Evolutionary conservation across 2,888 invertebrate genomes (phyloP).

Genomic region (Caradrina kadenii): DNA sequence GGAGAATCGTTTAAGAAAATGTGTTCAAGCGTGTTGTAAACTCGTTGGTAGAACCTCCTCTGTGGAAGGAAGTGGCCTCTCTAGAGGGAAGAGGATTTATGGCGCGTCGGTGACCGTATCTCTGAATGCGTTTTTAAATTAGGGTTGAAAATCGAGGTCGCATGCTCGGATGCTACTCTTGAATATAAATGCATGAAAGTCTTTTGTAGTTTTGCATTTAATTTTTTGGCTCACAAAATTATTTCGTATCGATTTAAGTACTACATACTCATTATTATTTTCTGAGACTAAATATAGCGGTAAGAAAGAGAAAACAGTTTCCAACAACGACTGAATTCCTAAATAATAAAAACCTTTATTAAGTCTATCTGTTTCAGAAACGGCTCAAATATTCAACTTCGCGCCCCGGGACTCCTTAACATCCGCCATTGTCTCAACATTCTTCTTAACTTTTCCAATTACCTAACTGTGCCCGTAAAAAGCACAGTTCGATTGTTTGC

Average conservation of each 20-base stretch:
- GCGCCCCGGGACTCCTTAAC: constrained; percentile 31
- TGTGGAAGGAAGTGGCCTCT: constrained; percentile 15
- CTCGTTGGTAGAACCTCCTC: constrained; percentile 11
- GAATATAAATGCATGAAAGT: not conserved
- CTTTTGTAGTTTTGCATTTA: not conserved
- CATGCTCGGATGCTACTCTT: not conserved
- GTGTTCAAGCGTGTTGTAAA: constrained; percentile 11
- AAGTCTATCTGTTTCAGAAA: constrained; percentile 15
- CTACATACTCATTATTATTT: not conserved
- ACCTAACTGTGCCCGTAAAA: constrained; percentile 64
- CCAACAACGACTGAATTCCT: not conserved
- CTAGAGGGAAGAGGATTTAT: constrained; percentile 34
- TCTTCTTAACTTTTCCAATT: constrained; percentile 69
- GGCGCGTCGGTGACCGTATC: constrained; percentile 7
- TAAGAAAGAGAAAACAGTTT: not conserved
- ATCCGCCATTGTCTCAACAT: constrained; percentile 54
- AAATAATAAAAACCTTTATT: constrained; percentile 2
- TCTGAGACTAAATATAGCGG: not conserved
- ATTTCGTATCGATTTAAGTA: not conserved
- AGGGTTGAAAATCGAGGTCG: constrained; percentile 12
- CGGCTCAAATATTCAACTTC: constrained; percentile 22
- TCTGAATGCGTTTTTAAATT: constrained; percentile 32
- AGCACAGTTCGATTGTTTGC: constrained; percentile 65
- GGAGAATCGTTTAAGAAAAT: constrained; percentile 26
- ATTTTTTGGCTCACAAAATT: not conserved